phyloP scores from a whole-genome alignment of 1,140 invertebrate species.

The Drosophila nigromelanica region DNA sequence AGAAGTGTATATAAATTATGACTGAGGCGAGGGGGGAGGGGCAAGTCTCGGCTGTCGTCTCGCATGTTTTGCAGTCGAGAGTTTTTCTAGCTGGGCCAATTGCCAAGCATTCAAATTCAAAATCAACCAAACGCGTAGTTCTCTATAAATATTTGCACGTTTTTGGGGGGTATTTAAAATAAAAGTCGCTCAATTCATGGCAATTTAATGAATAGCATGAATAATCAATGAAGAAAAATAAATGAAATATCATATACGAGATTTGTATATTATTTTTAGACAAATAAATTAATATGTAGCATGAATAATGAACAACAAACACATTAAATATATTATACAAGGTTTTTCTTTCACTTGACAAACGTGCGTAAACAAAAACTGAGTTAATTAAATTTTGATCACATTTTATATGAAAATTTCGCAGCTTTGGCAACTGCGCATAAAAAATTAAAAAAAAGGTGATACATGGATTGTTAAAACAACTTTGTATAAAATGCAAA shows the following conservation, averaged over 20 bases:
- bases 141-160: conserved; percentile 62
- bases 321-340: too few species aligned
- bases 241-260: background rate
- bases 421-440: conserved; percentile 9
- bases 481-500: background rate
- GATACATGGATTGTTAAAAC: background rate
- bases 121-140: conserved; percentile 4
- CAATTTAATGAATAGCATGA: background rate
- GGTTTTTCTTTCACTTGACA: too few species aligned
- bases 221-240: background rate
- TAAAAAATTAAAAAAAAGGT: conserved; percentile 4
- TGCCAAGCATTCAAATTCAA: conserved; percentile 46
- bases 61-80: conserved; percentile 18
- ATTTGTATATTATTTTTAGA: conserved; percentile 3
- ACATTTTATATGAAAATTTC: conserved; percentile 4
- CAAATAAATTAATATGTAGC: background rate
- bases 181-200: conserved; percentile 2
- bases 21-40: background rate
- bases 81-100: conserved; percentile 17
- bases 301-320: too few species aligned
- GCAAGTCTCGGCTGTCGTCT: conserved; percentile 18
- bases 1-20: background rate
- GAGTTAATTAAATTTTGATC: conserved; percentile 2
- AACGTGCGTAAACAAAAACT: conserved; percentile 1
- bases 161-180: conserved; percentile 30